Percentiles rank a stretch among this genome's conserved stretches.
Conservation (phyloP, 2,888 invertebrate genomes). For the Acholoe squamosa region DNA sequence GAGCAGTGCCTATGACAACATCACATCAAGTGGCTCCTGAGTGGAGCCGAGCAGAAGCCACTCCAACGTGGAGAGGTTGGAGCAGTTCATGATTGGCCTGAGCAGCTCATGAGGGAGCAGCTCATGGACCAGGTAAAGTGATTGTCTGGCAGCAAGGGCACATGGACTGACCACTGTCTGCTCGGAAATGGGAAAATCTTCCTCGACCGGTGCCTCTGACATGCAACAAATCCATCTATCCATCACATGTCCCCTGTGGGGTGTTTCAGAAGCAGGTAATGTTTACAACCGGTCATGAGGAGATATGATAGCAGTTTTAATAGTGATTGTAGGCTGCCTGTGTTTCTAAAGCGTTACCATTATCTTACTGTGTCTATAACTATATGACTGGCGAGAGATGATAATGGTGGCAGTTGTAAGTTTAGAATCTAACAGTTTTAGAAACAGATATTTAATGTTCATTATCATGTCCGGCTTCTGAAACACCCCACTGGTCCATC, state of each 20-base stretch:
- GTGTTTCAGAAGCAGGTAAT: too few relatives aligned
- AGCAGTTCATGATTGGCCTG: background rate
- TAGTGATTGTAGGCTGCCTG: too few relatives aligned
- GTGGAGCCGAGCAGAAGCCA: background rate
- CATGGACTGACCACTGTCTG: background rate
- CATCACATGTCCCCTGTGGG: slow-evolving; percentile 27
- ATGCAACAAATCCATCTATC: slow-evolving; percentile 27
- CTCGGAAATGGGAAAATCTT: slow-evolving; percentile 21
- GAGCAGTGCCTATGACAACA: background rate
- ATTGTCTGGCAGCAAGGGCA: background rate
- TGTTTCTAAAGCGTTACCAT: too few relatives aligned
- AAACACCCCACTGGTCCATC: too few relatives aligned
- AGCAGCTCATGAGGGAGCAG: background rate
- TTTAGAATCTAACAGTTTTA: too few relatives aligned
- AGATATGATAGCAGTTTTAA: too few relatives aligned
- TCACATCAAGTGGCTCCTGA: background rate
- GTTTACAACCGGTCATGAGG: too few relatives aligned
- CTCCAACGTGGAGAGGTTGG: background rate
- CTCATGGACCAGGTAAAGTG: background rate
- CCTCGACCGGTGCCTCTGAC: background rate
- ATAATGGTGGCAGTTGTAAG: too few relatives aligned
- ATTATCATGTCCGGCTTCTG: too few relatives aligned
- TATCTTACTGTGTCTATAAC: too few relatives aligned
- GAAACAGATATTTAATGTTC: too few relatives aligned
- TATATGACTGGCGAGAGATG: too few relatives aligned